phyloP scores from a whole-genome alignment of 2,797 vertebrate genomes.

The Antennarius maculatus region DNA sequence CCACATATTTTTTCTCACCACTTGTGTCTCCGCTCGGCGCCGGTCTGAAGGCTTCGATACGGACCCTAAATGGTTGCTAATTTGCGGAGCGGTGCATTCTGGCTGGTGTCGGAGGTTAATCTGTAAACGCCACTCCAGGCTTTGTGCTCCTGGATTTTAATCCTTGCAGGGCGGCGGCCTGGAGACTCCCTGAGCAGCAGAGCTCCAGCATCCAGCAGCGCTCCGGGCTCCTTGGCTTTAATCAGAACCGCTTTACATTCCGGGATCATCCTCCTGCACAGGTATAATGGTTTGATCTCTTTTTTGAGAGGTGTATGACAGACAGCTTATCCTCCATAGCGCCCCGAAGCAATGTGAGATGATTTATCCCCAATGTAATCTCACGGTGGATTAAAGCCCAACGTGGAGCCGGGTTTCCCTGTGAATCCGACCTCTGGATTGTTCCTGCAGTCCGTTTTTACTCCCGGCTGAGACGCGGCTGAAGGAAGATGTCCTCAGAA shows the following conservation, averaged over 20 bases:
- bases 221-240: slow-evolving; percentile 25
- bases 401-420: not conserved
- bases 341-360: slow-evolving; percentile 9
- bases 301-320: slow-evolving; percentile 28
- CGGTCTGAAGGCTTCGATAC: not conserved
- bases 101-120: not conserved
- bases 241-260: slow-evolving; percentile 35
- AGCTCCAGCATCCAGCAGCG: not conserved
- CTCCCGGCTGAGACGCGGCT: not conserved
- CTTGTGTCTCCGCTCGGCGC: not conserved
- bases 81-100: not conserved
- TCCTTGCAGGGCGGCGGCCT: slow-evolving; percentile 16
- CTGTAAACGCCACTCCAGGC: not conserved
- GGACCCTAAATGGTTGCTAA: not conserved
- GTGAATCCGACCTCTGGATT: slow-evolving; percentile 11
- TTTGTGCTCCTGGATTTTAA: slow-evolving; percentile 5
- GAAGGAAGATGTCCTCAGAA: not conserved
- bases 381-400: slow-evolving; percentile 11
- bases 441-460: slow-evolving; percentile 7
- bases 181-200: slow-evolving; percentile 14
- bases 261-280: slow-evolving; percentile 5
- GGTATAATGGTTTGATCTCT: slow-evolving; percentile 16
- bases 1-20: not conserved
- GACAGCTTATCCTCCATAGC: slow-evolving; percentile 18
- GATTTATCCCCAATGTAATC: slow-evolving; percentile 17